Base-by-base conservation (phyloP, 2,888 invertebrate species). In the Marronus borbonicus region DNA sequence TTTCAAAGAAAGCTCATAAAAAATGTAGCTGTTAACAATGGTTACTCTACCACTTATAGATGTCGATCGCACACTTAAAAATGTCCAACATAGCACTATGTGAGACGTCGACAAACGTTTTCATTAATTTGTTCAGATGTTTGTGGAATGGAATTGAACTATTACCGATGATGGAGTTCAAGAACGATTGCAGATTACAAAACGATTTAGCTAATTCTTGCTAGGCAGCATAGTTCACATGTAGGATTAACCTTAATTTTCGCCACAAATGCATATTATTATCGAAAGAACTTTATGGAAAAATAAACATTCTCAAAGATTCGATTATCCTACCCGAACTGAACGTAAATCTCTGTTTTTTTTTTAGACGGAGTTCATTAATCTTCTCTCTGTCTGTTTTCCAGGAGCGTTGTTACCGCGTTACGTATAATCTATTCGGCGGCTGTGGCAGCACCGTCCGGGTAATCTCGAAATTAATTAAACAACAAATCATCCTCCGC, bases 381-480 rank as follows among this genome's bases (percentile, higher is more conserved):
- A 58, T 58, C 55, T 58, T 58, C 20, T 7, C 4, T 58, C 55
- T 58, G 44, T 44, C 44, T 58, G 20, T 58, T 58, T 58, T 58
- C 55, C 17, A 5, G n/a, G 20, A 0, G 17, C 55, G 55, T 20
- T 58, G 4, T 58, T 20, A 58, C 55, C 10, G 55, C 55, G 55
- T n/a, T 58, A 58, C 20, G 20, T 58, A 58, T 20, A 58, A 58
- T 58, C 20, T 20, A 58, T 58, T 20, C 55, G 7, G 17, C 8
- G 20, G 55, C 55, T n/a, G 17, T 17, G 55, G 44, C 55, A 8
- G 17, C 20, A 20, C n/a, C 55, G 55, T 58, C 55, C n/a, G 8
- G 8, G 20, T 58, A 58, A 58, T 58, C 55, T 58, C 4, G 20
- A 58, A 58, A 58, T 58, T 58, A 58, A 58, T 58, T 58, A 58